Base-by-base conservation (phyloP, 2,113 vertebrate species). In the Mus musculus region DNA sequence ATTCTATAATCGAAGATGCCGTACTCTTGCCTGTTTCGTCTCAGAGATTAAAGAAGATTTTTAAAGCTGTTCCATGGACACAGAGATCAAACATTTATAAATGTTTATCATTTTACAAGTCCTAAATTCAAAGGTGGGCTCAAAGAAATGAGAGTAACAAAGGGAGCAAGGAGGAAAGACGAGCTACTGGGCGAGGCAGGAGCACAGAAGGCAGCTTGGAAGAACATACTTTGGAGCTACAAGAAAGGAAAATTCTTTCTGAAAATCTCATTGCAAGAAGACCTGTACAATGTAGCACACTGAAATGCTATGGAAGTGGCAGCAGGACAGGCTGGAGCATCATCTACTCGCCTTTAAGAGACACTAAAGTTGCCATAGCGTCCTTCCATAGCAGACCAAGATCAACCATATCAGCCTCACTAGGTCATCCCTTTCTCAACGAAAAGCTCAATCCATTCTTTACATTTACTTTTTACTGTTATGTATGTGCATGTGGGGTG, bases 21-120 rank as follows among this genome's bases (percentile, higher is more conserved):
- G 90, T 63, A 54, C 91, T 97, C 95, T 67, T 93, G 92, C 95
- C 95, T 89, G 95, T 91, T 86, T 97, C 97, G 90, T 95, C 95
- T 94, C 71, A 86, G 82, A 98, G 95, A 97, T 97, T 94, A 97
- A 97, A 97, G 96, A 96, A 93, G 95, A 97, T 96, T 97, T 96
- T 96, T 96, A 94, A 97, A 97, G 92, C 92, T 94, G 78, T 89
- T 95, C 78, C 91, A 85, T 72, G 94, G 94, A 97, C 90, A 95
- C 0, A 82, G 81, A 97, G 94, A 97, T 96, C 97, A 98, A 97
- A 97, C 95, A 97, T 96, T 94, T 93, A 95, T 94, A 97, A 97
- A 96, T 97, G 96, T 97, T 96, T 95, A 94, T 95, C 90, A 97
- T 96, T 96, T 97, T 94, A 88, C 94, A 88, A 97, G 88, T 94